Percentiles rank a stretch among this genome's conserved stretches.
phyloP scores from a whole-genome alignment of 2,113 vertebrate genomes.

The Tenrec ecaudatus region DNA sequence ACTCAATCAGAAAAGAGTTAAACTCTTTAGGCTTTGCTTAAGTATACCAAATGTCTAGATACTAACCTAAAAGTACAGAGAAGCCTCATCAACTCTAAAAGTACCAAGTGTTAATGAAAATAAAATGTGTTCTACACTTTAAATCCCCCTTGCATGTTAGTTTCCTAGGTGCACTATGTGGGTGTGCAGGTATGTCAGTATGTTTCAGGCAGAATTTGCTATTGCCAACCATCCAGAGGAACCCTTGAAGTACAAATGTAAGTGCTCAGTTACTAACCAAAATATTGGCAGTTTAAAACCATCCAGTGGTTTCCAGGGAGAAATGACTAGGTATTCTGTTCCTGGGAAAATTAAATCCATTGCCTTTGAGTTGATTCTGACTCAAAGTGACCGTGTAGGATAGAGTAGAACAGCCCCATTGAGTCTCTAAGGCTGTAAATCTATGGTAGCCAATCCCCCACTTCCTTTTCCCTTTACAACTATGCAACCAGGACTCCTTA shows the following conservation, averaged over 20 bases:
- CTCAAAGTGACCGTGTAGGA: too few species aligned
- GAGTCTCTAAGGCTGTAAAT: too few species aligned
- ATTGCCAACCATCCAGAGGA: background rate
- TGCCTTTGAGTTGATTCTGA: too few species aligned
- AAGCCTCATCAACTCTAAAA: conserved; percentile 4
- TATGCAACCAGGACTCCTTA: too few species aligned
- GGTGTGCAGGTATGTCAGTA: too few species aligned
- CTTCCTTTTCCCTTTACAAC: too few species aligned
- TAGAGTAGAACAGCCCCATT: too few species aligned
- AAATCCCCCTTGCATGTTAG: too few species aligned
- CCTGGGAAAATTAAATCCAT: background rate
- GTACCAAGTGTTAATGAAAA: too few species aligned
- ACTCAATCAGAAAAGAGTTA: background rate
- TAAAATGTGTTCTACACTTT: too few species aligned
- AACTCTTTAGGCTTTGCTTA: conserved; percentile 12
- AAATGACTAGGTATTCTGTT: background rate
- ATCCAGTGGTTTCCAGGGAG: background rate
- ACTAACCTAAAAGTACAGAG: background rate
- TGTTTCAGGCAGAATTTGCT: background rate
- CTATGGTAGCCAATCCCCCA: too few species aligned
- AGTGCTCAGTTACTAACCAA: background rate
- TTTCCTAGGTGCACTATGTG: too few species aligned
- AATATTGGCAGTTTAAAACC: background rate
- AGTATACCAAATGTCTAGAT: background rate
- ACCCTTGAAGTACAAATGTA: background rate